Evolutionary conservation across 1,140 invertebrate species (phyloP), one percentile per base, ranked within the genome.

Genomic region (Drosophila sp.): DNA sequence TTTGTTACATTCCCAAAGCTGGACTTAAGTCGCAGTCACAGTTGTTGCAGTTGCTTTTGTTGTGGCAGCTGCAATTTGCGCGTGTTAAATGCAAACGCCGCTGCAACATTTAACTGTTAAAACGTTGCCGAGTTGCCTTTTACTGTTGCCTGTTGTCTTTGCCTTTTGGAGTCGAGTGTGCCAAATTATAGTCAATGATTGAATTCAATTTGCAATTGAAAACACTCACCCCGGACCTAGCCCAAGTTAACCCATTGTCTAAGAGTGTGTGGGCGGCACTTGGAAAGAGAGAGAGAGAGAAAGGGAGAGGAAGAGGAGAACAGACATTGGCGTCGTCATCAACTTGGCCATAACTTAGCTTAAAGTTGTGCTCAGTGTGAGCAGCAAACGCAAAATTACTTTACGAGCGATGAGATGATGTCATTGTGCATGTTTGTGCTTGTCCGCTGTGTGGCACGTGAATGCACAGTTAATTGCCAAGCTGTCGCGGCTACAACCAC

Each of bases 171-270:
- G 27, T 53, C 43, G 74, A 80, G 83, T 83, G 80, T 77, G 84
- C 84, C 83, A 89, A 89, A 89, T 89, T 89, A 83, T 73, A 89
- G 83, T 70, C 83, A 89, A 83, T 89, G 84, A 89, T 89, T 89
- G 83, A 89, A 89, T 89, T 89, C 87, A 89, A 89, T 89, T 89
- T 89, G 83, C 83, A 89, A 89, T 89, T 83, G 84, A 89, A 89
- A 89, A 87, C 65, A 71, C 71, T 59, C 27, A 36, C 53, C 54
- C 48, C 58, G 32, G 50, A 79, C 72, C 64, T 58, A 58, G 27
- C 59, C 58, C 81, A 78, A 71, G 79, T 51, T 18, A 9, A 34
- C 29, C 56, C 14, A 45, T 56, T 66, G 79, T 69, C 75, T 79
- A 34, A 41, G 11, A 7, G 2, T 13, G 57, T 48, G 18, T 36